Evolutionary conservation across 2,888 invertebrate genomes (phyloP).

Genomic region (Syritta pipiens): DNA sequence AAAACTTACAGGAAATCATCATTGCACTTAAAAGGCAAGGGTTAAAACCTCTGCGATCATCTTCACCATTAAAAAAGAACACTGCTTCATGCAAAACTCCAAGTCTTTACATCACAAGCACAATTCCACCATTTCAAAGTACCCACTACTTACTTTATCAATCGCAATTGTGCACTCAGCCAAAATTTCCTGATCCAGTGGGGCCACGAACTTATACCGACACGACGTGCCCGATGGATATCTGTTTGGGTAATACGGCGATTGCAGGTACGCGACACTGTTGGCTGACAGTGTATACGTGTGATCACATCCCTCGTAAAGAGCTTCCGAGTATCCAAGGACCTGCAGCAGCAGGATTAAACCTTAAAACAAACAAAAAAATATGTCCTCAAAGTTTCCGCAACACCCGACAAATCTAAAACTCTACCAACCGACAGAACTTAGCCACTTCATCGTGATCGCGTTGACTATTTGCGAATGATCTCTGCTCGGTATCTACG

Average conservation of each 20-base stretch:
- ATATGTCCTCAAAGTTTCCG: too few relatives aligned
- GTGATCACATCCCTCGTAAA: constrained; percentile 72
- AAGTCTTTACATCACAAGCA: too few relatives aligned
- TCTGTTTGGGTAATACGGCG: constrained; percentile 75
- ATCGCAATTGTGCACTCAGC: constrained; percentile 72
- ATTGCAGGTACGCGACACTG: constrained; percentile 72
- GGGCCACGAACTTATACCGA: constrained; percentile 75
- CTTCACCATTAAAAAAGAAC: too few relatives aligned
- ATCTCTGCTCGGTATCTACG: not conserved
- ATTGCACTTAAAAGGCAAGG: too few relatives aligned
- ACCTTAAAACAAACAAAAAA: constrained; percentile 18
- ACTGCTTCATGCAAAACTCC: too few relatives aligned
- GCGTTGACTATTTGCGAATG: constrained; percentile 45
- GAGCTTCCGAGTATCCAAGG: constrained; percentile 7
- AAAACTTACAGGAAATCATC: too few relatives aligned
- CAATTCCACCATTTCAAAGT: too few relatives aligned
- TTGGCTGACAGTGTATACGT: constrained; percentile 70
- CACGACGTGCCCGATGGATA: constrained; percentile 75
- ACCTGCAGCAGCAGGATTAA: constrained; percentile 37
- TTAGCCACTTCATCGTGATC: constrained; percentile 43
- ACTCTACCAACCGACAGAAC: constrained; percentile 38
- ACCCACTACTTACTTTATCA: constrained; percentile 73
- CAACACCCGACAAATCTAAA: too few relatives aligned
- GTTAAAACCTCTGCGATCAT: too few relatives aligned
- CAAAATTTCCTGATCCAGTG: constrained; percentile 72